Percentiles rank a stretch among this genome's conserved stretches.
Conservation (phyloP, 2,888 invertebrate genomes). For the Alcis repandata region DNA sequence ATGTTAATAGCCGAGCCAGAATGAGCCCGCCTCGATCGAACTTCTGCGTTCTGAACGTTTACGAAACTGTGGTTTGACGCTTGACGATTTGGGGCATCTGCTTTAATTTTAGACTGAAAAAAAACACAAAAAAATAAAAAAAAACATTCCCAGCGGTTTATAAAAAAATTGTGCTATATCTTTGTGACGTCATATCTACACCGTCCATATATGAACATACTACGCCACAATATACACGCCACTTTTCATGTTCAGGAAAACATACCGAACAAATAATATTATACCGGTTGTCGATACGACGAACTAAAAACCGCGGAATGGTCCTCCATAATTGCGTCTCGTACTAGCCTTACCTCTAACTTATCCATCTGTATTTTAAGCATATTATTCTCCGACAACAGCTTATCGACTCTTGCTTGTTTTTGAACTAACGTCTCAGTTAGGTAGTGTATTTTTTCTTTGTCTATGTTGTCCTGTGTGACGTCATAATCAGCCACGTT, state of each 20-base stretch:
- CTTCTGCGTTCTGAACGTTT: conserved; percentile 60
- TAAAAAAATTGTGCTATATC: no score
- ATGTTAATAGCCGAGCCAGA: conserved; percentile 54
- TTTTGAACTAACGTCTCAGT: conserved; percentile 95
- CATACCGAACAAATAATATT: no score
- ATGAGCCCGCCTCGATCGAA: conserved; percentile 33
- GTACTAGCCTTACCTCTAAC: conserved; percentile 89
- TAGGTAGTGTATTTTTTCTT: conserved; percentile 85
- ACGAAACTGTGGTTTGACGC: conserved; percentile 68
- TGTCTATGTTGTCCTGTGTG: conserved; percentile 64
- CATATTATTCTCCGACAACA: conserved; percentile 95
- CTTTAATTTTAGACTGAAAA: conserved; percentile 63
- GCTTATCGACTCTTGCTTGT: conserved; percentile 93
- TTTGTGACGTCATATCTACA: no score
- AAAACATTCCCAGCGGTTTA: not conserved
- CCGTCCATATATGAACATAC: no score
- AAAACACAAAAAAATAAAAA: conserved; percentile 23
- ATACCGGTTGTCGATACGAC: no score
- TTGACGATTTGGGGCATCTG: conserved; percentile 56
- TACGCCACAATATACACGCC: no score
- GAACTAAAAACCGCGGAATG: no score
- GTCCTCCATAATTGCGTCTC: no score
- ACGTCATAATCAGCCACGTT: conserved; percentile 79
- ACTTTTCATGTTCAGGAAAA: no score
- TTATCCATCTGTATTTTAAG: conserved; percentile 94